A percentile compares a stretch with the other conserved stretches of the same genome.
phyloP scores from a whole-genome alignment of 1,140 invertebrate genomes.

The Papilio xuthus region DNA sequence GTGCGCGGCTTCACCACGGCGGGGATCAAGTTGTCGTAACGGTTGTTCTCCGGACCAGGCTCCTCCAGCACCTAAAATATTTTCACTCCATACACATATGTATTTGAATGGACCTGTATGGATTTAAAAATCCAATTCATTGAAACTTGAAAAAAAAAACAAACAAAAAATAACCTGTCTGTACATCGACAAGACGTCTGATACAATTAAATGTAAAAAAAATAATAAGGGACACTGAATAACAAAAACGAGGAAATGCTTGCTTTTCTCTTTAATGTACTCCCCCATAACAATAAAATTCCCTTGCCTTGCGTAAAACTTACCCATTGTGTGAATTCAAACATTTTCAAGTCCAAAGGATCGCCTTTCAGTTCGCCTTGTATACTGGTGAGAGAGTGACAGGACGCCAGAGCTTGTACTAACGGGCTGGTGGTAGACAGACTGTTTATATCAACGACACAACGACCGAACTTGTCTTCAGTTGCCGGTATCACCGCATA shows the following conservation, averaged over 20 bases:
- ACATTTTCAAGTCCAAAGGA: slow-evolving; percentile 94
- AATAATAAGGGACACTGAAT: too few species aligned
- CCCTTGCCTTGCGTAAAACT: slow-evolving; percentile 40
- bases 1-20: slow-evolving; percentile 89
- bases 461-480: slow-evolving; percentile 83
- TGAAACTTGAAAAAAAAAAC: background rate
- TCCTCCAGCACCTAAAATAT: slow-evolving; percentile 88
- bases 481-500: slow-evolving; percentile 89
- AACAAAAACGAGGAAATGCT: too few species aligned
- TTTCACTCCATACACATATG: slow-evolving; percentile 5
- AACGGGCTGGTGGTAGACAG: slow-evolving; percentile 79
- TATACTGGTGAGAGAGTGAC: slow-evolving; percentile 92
- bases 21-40: slow-evolving; percentile 93
- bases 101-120: slow-evolving; percentile 6
- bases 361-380: slow-evolving; percentile 90
- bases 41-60: slow-evolving; percentile 91
- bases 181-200: too few species aligned
- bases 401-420: slow-evolving; percentile 87
- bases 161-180: too few species aligned
- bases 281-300: too few species aligned
- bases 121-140: background rate
- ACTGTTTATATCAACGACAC: slow-evolving; percentile 80
- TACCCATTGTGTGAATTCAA: slow-evolving; percentile 91
- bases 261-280: too few species aligned
- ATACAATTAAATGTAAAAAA: too few species aligned